Base-by-base conservation (phyloP, 2,888 invertebrate genomes). In the Poecilobothrus nobilitatus region DNA sequence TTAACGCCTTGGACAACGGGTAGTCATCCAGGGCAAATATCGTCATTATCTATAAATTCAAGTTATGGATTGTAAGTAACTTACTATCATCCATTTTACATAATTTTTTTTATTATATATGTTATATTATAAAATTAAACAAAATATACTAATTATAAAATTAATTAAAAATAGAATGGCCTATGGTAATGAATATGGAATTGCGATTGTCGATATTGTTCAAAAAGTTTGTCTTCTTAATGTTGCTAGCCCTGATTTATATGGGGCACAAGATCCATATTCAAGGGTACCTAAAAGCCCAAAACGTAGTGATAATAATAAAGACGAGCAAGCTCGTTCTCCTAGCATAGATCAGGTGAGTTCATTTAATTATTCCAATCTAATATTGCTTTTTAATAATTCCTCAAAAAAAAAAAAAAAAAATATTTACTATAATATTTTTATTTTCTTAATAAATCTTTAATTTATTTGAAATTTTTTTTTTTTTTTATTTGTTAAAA, bases 61-160 rank as follows among this genome's bases (percentile, higher is more conserved):
- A 93, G 94, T 70, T 97, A 95, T 84, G 97, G 97, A 83, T 87
- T 99, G 97, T 97, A 84, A 91, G 94, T 79, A n/a, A n/a, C n/a
- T n/a, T n/a, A n/a, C n/a, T n/a, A n/a, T n/a, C n/a, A n/a, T n/a
- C n/a, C n/a, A n/a, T n/a, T n/a, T n/a, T n/a, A n/a, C n/a, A n/a
- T n/a, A n/a, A n/a, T n/a, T n/a, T 76, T 64, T 21, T 37, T 37
- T 37, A 5, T 37, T 37, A 10, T 7, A 12, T 37, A 5, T 37
- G 2, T 37, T 37, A 5, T 37, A 10, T 7, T 37, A 7, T 37
- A 8, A 37, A 37, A 10, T 37, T 8, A 7, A 37, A 37, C 7
- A 37, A 37, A 7, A 37, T 37, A 37, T 37, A 8, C 37, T 8
- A 34, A 5, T n/a, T 20, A 63, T 7, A 63, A 5, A 63, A 63